Evolutionary conservation across 1,140 invertebrate species (phyloP), one percentile per base, ranked within the genome.

Genomic region (Drosophila erecta): DNA sequence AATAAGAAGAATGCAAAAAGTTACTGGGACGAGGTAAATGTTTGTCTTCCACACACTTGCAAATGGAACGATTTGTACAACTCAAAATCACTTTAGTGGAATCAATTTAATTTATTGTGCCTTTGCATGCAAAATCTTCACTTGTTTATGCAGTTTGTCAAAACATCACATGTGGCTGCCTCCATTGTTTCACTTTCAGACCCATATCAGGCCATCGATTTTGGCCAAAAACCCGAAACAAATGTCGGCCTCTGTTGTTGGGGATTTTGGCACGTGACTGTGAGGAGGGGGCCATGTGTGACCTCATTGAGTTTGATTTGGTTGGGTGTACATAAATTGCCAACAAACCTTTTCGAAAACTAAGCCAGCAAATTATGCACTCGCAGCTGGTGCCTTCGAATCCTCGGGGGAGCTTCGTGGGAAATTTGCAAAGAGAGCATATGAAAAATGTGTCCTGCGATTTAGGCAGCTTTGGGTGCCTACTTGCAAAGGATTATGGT

Each of bases 41-140:
- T 30, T 65, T 15, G 22, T 6, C n/a, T 14, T 14, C 5, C 3
- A 22, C 40, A 58, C 17, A 58, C 38, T 41, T 22, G 27, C 50
- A 41, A 37, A 41, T 40, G 24, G 15, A 24, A 58, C 17, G n/a
- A 43, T 57, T 43, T 14, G 17, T 7, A 41, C 22, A 47, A 47
- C 37, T 41, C 4, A 62, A 54, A 76, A 51, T 61, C 51, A 69
- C 33, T 74, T 41, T 49, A 20, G 30, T 57, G 56, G 50, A 77
- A 77, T 54, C 78, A 65, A 79, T 69, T 49, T 44, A 66, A 57
- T 58, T 76, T 54, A 64, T 64, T 44, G 51, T 41, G 24, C 49
- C 24, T 33, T 64, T 55, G 43, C 49, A 72, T 44, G 50, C 37
- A 46, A 10, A 54, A 38, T 69, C 47, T 41, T 40, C 10, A 10